A percentile compares a stretch with the other conserved stretches of the same genome.
Evolutionary conservation across 2,797 vertebrate genomes (phyloP).

Genomic region (Phoebastria nigripes): DNA sequence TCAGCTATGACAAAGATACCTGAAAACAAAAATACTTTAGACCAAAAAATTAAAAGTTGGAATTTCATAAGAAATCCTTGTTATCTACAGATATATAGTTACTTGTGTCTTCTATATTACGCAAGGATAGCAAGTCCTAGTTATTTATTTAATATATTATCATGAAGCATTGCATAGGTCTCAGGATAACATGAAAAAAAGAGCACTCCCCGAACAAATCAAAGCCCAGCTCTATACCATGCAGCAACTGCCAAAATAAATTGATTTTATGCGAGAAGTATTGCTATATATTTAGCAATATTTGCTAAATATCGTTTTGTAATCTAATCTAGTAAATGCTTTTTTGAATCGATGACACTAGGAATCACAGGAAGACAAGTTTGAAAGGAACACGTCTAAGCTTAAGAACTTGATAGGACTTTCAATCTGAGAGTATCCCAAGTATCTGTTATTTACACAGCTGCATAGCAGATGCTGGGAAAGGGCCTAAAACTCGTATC

Average conservation of each 20-base stretch:
- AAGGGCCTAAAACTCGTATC: background rate
- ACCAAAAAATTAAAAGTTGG: background rate
- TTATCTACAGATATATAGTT: background rate
- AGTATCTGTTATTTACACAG: background rate
- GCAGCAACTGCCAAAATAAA: background rate
- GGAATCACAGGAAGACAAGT: background rate
- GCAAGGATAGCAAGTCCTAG: background rate
- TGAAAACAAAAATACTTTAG: background rate
- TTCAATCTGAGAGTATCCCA: background rate
- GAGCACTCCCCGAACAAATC: background rate
- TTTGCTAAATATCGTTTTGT: background rate
- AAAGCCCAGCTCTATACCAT: background rate
- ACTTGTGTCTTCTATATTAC: background rate
- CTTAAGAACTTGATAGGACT: background rate
- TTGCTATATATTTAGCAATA: background rate
- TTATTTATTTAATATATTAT: background rate
- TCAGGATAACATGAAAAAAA: background rate
- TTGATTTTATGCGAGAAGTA: background rate
- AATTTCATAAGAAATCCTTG: background rate
- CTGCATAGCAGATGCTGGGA: background rate
- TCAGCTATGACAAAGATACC: background rate
- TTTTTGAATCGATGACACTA: background rate
- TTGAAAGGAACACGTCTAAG: background rate
- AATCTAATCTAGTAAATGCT: background rate
- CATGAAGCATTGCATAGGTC: background rate